These are phyloP conservation scores for Eretmochelys imbricata DNA, from an alignment of 2,113 vertebrate species.

Conservation along the genomic window DNA sequence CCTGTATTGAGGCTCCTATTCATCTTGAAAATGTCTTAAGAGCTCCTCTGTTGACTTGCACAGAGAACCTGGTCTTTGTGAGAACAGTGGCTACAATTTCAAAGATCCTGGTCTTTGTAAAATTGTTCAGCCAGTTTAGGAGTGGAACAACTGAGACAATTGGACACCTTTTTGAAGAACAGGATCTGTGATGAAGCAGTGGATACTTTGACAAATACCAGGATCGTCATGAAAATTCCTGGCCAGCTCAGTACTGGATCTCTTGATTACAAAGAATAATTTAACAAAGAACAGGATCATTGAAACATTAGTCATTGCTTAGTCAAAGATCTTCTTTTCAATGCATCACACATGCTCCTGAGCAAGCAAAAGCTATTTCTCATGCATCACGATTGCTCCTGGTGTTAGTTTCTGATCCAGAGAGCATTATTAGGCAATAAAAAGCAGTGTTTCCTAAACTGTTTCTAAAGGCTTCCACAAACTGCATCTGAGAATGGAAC, in stretches of 20 bases:
- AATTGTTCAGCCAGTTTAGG: neutral
- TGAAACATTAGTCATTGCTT: neutral
- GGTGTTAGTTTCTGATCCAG: fast-evolving
- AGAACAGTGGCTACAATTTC: neutral
- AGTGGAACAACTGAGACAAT: neutral
- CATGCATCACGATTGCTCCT: fast-evolving
- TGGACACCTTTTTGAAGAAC: neutral
- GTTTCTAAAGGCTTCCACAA: neutral
- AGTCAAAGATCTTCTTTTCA: neutral
- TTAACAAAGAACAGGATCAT: neutral
- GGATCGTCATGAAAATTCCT: neutral
- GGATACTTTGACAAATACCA: neutral
- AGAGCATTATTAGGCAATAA: neutral
- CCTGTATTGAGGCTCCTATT: neutral
- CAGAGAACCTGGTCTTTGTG: neutral
- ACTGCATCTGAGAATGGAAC: neutral
- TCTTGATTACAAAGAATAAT: neutral
- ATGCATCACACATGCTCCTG: neutral
- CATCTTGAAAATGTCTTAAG: neutral
- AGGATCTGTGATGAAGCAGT: neutral
- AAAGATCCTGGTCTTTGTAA: neutral
- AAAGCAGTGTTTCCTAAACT: neutral
- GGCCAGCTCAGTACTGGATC: neutral
- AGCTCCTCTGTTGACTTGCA: neutral
- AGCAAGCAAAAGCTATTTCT: neutral